These are phyloP conservation scores for Hemicentrotus pulcherrimus DNA, from an alignment of 35 echinoderm and acorn worm species.

Conservation along the genomic window DNA sequence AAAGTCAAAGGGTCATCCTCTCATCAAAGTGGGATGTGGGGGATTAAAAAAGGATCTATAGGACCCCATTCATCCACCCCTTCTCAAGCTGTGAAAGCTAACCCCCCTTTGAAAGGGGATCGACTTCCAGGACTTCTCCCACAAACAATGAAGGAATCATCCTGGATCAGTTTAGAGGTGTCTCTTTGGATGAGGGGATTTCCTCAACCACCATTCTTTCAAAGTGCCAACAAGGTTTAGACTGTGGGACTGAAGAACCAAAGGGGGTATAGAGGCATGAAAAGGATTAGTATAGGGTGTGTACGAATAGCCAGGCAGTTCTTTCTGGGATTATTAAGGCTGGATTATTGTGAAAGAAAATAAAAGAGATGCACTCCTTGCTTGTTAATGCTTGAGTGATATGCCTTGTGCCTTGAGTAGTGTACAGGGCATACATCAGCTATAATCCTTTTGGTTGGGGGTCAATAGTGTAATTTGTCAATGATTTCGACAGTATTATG, in stretches of 20 bases:
- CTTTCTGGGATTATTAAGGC: neutral
- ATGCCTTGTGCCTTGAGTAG: no score
- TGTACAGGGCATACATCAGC: no score
- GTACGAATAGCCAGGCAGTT: neutral
- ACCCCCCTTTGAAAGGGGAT: neutral
- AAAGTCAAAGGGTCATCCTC: no score
- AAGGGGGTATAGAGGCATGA: neutral
- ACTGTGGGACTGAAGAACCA: neutral
- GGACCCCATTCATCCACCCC: neutral
- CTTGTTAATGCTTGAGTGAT: no score
- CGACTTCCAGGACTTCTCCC: neutral
- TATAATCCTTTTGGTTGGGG: no score
- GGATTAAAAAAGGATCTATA: neutral
- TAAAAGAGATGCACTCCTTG: neutral
- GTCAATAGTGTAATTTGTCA: no score
- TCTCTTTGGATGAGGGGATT: neutral
- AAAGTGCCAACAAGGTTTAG: neutral
- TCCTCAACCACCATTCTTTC: neutral
- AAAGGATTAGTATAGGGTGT: neutral
- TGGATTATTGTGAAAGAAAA: neutral
- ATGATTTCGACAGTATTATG: no score
- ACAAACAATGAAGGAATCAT: neutral
- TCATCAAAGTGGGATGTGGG: no score
- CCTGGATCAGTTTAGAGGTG: neutral
- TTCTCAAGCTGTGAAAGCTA: neutral